Evolutionary conservation across 2,888 invertebrate species (phyloP), one percentile per base, ranked within the genome.

Genomic region (Netelia fuscicornis): DNA sequence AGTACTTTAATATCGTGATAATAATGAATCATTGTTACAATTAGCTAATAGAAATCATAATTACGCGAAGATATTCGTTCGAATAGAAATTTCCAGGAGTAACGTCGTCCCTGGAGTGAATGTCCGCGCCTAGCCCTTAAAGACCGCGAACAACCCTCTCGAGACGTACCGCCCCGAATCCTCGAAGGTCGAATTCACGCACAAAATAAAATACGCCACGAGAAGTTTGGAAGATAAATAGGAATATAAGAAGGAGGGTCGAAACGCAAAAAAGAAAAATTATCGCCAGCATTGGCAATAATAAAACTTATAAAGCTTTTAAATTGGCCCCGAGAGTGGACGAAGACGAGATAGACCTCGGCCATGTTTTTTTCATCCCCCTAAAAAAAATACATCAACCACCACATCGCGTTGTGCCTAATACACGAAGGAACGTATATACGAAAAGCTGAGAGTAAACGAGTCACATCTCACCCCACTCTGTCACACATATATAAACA

Each of bases 301-400:
- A 70, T 78, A 78, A 77, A 78, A 81, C 62, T 84, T 81, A 77
- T 71, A 74, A 74, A 78, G 84, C 72, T 64, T 64, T 77, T 11
- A 78, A 78, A 84, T 84, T 81, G 84, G 81, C 74, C 81, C 72
- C 81, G 62, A 68, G 78, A 77, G 76, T 84, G 80, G 68, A 56
- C 30, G 23, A 42, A 75, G 68, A 56, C 74, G 52, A 70, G 68
- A 77, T 68, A 64, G 67, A 81, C 58, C 70, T 78, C 74, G 64
- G 81, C 84, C 84, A 84, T 84, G 56, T 76, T 84, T 84, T 84
- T 78, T 84, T 78, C 81, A 74, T 81, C 67, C 81, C 81, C 78
- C 64, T 54, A 76, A 79, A 79, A 81, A 76, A 79, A 81, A 84
- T 84, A 81, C 76, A 81, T 77, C 72, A 84, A 62, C 78, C 78